Evolutionary conservation across 2,888 invertebrate species (phyloP), one percentile per base, ranked within the genome.

Genomic region (Eurytoma californica): DNA sequence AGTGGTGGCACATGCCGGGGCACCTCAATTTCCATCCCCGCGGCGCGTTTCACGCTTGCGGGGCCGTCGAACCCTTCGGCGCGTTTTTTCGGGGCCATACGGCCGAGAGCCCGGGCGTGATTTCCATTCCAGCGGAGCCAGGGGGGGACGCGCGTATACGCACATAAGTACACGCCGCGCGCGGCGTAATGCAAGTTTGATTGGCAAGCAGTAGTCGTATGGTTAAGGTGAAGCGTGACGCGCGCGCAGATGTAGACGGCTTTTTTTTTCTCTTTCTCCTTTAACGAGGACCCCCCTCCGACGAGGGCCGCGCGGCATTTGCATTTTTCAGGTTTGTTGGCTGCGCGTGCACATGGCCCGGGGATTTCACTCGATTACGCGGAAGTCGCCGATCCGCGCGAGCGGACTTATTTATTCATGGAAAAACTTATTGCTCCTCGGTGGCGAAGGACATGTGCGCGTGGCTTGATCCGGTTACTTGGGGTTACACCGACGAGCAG

Each of bases 1-100:
- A 39, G 39, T 39, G 39, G 39, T 39, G 39, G 39, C 39, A 39
- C 39, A 39, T 30, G 30, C 30, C 30, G 30, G 30, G 30, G 30
- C 30, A 30, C 30, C 30, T 30, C 30, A 30, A 30, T 39, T 18
- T 51, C 47, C 47, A 14, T 18, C 49, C 20, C 49, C 24, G 28
- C 1, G 14, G 14, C 18, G 24, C 18, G 13, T 73, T 73, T 65
- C 57, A 84, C 82, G 82, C 80, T 82, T 77, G 77, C 79, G 80
- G 81, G 82, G 70, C 55, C 63, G 39, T 63, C 47, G 28, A 47
- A 47, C 57, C 61, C 68, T 47, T 58, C 55, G n/a, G 18, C 57
- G 16, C 16, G 30, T 58, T 55, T 69, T 47, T 18, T 47, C 63
- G 18, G 39, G 63, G 47, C 63, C 63, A 63, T 63, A 63, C 47